Evolutionary conservation across 2,797 vertebrate genomes (phyloP).

Genomic region (Scolopax bukidnonensis): DNA sequence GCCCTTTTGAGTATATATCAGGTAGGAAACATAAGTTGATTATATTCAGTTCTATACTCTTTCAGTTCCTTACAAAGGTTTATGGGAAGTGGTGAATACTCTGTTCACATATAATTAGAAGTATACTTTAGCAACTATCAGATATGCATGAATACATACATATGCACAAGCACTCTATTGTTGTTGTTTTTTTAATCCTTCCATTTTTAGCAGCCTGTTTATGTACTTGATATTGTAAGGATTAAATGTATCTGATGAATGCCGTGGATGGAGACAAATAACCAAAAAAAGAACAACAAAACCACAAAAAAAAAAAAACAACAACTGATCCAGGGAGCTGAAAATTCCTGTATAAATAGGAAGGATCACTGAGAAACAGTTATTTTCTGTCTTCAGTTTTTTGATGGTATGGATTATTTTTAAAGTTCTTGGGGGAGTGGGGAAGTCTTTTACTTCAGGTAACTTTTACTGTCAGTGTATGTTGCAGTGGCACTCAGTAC

Average conservation of each 20-base stretch:
- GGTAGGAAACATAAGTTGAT: background rate
- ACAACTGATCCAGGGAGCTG: rapidly evolving
- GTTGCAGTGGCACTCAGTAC: background rate
- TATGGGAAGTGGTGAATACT: background rate
- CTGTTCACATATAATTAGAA: background rate
- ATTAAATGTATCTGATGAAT: background rate
- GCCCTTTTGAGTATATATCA: background rate
- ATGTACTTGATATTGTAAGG: background rate
- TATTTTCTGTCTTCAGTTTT: background rate
- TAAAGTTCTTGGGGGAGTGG: background rate
- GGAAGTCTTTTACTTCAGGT: background rate
- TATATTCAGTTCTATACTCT: background rate
- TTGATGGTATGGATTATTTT: background rate
- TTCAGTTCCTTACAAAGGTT: background rate
- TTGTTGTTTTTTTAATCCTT: background rate
- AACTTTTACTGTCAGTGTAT: background rate
- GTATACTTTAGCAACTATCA: background rate
- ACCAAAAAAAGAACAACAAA: background rate
- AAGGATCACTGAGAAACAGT: background rate
- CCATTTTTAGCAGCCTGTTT: background rate
- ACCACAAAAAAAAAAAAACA: background rate
- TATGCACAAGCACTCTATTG: rapidly evolving
- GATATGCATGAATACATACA: rapidly evolving
- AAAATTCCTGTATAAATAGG: background rate
- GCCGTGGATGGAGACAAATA: background rate